Percentiles rank a stretch among this genome's conserved stretches.
Evolutionary conservation across 53 echinoderm and acorn worm genomes (phyloP).

Genomic region (Stichopus horrens): DNA sequence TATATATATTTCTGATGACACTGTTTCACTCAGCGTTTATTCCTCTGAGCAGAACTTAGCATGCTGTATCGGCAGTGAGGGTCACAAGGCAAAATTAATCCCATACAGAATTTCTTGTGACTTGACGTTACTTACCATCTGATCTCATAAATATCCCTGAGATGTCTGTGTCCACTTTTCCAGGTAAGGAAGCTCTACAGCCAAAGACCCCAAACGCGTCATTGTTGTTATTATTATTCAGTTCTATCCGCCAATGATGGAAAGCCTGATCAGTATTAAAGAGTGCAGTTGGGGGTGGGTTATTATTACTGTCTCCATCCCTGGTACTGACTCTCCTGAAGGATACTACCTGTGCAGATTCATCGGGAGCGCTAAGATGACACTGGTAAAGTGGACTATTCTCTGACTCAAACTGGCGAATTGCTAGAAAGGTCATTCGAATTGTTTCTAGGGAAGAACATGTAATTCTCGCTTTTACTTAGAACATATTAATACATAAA

Average conservation of each 20-base stretch:
- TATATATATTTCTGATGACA: too few species aligned
- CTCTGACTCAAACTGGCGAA: neutral
- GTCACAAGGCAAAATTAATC: too few species aligned
- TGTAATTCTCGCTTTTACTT: too few species aligned
- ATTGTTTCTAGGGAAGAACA: neutral
- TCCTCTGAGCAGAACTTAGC: too few species aligned
- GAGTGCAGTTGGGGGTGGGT: neutral
- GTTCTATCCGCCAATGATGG: neutral
- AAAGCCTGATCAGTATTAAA: neutral
- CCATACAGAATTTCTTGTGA: too few species aligned
- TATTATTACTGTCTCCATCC: neutral
- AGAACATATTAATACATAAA: too few species aligned
- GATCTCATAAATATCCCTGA: constrained; percentile 10
- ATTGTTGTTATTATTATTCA: constrained; percentile 2
- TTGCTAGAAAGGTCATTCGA: neutral
- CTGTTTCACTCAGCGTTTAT: too few species aligned
- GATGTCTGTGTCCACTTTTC: neutral
- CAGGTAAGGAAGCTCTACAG: neutral
- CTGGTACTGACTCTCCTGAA: neutral
- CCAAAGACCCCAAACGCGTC: constrained; percentile 31
- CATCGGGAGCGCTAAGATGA: neutral
- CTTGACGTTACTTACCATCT: neutral
- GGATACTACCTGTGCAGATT: neutral
- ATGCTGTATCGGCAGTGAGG: too few species aligned
- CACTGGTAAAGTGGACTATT: neutral